Evolutionary conservation across 1,140 invertebrate genomes (phyloP).

Genomic region (Drosophila littoralis): DNA sequence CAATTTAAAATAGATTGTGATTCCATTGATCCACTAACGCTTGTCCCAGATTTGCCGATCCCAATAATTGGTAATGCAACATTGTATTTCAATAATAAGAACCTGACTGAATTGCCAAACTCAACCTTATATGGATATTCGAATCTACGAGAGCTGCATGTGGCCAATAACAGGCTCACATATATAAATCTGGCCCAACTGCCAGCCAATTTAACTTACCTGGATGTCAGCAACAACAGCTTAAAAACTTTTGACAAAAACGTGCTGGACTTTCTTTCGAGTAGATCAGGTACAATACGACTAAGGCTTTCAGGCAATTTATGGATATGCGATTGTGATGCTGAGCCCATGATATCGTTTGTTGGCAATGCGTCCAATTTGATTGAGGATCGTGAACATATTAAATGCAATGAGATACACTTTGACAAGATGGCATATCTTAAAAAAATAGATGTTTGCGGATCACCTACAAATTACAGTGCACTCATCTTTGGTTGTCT

Average conservation of each 20-base stretch:
- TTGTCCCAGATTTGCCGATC: not conserved
- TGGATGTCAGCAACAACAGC: slow-evolving; percentile 11
- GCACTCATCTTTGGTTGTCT: not conserved
- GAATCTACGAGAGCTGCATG: not conserved
- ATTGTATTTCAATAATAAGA: not conserved
- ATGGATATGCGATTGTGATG: slow-evolving; percentile 8
- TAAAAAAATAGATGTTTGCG: not conserved
- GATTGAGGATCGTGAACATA: slow-evolving; percentile 1
- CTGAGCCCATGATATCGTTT: not conserved
- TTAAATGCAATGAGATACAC: not conserved
- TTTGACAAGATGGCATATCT: not conserved
- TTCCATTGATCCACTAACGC: not conserved
- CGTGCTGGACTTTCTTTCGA: slow-evolving; percentile 4
- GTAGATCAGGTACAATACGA: not conserved
- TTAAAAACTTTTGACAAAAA: not conserved
- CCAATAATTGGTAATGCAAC: not conserved
- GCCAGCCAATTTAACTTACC: not conserved
- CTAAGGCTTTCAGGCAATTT: not conserved
- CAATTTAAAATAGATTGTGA: not conserved
- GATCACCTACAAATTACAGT: not conserved
- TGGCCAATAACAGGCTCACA: not conserved
- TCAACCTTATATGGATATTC: slow-evolving; percentile 11
- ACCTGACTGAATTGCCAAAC: slow-evolving; percentile 1
- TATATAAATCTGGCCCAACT: not conserved
- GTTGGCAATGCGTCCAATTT: not conserved